phyloP scores from a whole-genome alignment of 2,797 vertebrate species.

The Amblyopsis hoosieri region DNA sequence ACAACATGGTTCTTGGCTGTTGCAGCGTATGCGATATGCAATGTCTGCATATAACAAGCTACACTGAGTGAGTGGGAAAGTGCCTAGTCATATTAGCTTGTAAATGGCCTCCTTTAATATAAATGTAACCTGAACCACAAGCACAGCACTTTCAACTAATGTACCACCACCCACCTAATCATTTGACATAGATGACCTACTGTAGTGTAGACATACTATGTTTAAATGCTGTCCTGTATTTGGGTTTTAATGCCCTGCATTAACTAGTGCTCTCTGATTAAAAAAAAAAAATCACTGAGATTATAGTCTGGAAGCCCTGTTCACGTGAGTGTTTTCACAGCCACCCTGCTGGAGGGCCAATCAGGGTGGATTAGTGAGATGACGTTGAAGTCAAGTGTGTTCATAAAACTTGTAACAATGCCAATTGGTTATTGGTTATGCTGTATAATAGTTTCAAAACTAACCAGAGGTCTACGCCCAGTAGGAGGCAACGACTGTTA shows the following conservation, averaged over 20 bases:
- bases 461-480: no score
- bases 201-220: constrained; percentile 5
- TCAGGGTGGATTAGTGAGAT: no score
- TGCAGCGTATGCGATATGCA: constrained; percentile 26
- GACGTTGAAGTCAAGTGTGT: no score
- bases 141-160: constrained; percentile 2
- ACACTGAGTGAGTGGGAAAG: constrained; percentile 21
- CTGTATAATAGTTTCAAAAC: no score
- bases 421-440: no score
- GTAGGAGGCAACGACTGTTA: no score
- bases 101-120: constrained; percentile 13
- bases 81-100: constrained; percentile 43
- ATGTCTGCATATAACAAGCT: constrained; percentile 27
- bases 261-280: neutral
- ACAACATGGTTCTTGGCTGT: constrained; percentile 23
- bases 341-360: no score
- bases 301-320: no score
- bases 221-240: constrained; percentile 3
- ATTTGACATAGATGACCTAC: constrained; percentile 23
- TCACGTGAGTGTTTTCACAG: no score
- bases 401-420: no score
- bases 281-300: no score
- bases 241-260: constrained; percentile 10
- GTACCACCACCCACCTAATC: constrained; percentile 1
- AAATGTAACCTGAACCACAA: constrained; percentile 22